These are phyloP conservation scores for Automeris io DNA, from an alignment of 2,888 invertebrate species.

Conservation along the genomic window DNA sequence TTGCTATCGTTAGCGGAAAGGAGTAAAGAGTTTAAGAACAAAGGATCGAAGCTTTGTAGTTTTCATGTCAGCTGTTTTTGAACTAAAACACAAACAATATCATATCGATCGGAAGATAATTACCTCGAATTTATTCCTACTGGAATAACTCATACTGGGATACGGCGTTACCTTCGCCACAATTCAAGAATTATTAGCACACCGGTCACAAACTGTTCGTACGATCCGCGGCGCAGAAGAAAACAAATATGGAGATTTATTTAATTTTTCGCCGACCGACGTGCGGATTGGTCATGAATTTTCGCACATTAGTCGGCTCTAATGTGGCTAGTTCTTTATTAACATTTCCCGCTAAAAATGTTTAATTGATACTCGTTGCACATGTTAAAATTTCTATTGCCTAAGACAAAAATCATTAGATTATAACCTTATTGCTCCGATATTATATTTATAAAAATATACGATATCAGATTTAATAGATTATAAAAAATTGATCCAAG, in stretches of 20 bases:
- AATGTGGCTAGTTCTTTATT: no score
- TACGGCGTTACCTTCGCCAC: conserved; percentile 73
- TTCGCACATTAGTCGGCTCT: no score
- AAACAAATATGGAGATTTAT: conserved; percentile 42
- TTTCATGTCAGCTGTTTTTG: conserved; percentile 80
- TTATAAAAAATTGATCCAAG: no score
- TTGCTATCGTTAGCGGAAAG: neutral
- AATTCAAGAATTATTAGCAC: conserved; percentile 44
- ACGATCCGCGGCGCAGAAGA: conserved; percentile 29
- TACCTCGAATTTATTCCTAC: conserved; percentile 81
- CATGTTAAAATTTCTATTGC: no score
- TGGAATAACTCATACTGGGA: conserved; percentile 79
- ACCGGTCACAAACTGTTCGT: conserved; percentile 21
- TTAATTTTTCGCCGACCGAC: neutral
- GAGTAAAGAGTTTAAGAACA: conserved; percentile 30
- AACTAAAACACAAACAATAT: conserved; percentile 66
- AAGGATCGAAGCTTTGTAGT: conserved; percentile 37
- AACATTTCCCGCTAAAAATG: no score
- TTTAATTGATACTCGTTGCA: no score
- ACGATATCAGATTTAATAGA: no score
- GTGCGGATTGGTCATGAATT: no score
- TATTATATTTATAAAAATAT: no score
- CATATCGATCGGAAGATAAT: conserved; percentile 24
- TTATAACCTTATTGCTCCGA: no score
- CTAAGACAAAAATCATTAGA: no score